Conservation (phyloP, 1,140 invertebrate species). For the Lucilia sericata region DNA sequence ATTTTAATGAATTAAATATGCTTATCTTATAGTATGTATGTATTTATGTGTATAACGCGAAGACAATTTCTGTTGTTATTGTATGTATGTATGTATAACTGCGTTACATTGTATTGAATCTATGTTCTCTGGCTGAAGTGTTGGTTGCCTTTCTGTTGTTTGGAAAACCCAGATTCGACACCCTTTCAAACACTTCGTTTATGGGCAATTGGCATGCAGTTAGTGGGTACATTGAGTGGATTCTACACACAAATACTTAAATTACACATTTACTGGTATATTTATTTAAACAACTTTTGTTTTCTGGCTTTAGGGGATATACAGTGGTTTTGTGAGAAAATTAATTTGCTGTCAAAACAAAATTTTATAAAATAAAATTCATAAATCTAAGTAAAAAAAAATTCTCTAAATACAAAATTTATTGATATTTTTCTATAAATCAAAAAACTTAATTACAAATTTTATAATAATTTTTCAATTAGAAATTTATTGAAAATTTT, state of each 20-base stretch:
- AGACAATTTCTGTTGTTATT: background rate
- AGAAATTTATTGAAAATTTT: too few species aligned
- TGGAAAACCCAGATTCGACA: conserved; percentile 31
- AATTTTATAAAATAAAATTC: too few species aligned
- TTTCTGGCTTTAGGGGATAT: background rate
- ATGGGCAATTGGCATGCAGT: conserved; percentile 41
- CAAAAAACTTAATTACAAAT: too few species aligned
- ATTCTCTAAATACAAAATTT: too few species aligned
- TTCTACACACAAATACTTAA: background rate
- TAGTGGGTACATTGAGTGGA: conserved; percentile 7
- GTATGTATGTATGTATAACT: background rate
- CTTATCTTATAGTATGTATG: background rate
- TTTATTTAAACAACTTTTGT: background rate
- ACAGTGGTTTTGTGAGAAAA: conserved; percentile 14
- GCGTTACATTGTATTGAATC: background rate
- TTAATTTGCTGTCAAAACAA: too few species aligned
- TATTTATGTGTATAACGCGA: background rate
- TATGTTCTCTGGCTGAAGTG: background rate
- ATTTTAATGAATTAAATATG: conserved; percentile 40
- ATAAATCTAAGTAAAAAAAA: too few species aligned
- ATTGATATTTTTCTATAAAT: too few species aligned
- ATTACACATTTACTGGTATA: background rate
- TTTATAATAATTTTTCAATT: too few species aligned
- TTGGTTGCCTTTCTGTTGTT: background rate
- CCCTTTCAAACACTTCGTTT: conserved; percentile 44